Conservation (phyloP, 2,888 invertebrate genomes). For the Charanyca ferruginea region DNA sequence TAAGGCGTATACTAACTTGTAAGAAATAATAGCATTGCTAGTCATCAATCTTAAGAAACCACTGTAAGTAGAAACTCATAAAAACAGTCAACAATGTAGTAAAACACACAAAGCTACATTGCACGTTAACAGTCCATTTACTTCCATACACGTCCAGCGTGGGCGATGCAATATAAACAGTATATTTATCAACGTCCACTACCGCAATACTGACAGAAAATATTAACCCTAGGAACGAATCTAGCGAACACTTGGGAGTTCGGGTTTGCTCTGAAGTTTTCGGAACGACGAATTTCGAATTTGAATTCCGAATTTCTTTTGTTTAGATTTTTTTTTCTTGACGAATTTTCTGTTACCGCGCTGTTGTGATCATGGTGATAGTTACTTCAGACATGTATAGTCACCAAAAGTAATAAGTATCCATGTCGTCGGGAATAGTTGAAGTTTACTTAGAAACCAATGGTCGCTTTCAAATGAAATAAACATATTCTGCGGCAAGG, state of each 20-base stretch:
- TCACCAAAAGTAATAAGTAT: too few relatives aligned
- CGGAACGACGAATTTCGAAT: too few relatives aligned
- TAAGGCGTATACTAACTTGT: too few relatives aligned
- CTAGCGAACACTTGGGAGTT: not conserved
- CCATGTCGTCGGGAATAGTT: too few relatives aligned
- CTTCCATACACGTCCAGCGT: constrained; percentile 17
- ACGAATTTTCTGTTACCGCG: too few relatives aligned
- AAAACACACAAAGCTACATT: constrained; percentile 13
- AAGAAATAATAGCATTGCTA: not conserved
- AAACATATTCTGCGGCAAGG: too few relatives aligned
- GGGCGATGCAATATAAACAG: constrained; percentile 35
- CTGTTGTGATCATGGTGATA: too few relatives aligned
- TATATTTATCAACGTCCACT: constrained; percentile 44
- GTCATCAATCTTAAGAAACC: constrained; percentile 8
- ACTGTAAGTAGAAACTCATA: constrained; percentile 1
- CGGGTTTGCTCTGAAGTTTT: constrained; percentile 14
- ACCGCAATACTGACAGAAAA: constrained; percentile 28
- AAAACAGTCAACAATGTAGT: constrained; percentile 8
- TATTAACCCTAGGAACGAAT: constrained; percentile 26
- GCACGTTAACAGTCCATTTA: constrained; percentile 21
- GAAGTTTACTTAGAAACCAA: too few relatives aligned
- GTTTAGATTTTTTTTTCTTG: too few relatives aligned
- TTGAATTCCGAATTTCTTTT: too few relatives aligned
- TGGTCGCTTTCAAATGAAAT: too few relatives aligned
- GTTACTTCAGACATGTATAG: too few relatives aligned